phyloP scores from a whole-genome alignment of 2,113 vertebrate genomes.

The Petromus typicus region DNA sequence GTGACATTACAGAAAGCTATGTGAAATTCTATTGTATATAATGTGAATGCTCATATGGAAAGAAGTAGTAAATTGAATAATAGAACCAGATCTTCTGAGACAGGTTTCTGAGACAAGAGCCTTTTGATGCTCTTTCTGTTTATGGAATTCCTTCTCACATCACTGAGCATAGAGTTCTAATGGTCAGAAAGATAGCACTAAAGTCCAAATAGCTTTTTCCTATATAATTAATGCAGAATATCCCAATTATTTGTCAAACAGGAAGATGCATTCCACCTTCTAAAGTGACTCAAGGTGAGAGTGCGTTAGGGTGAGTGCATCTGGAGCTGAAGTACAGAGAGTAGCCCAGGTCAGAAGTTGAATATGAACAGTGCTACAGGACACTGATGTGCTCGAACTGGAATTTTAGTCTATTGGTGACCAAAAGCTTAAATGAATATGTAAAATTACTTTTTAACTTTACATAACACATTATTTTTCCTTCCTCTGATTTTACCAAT shows the following conservation, averaged over 20 bases:
- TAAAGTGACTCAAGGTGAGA: slow-evolving; percentile 53
- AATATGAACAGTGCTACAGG: neutral
- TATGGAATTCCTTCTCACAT: neutral
- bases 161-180: slow-evolving; percentile 46
- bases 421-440: neutral
- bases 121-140: neutral
- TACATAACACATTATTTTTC: neutral
- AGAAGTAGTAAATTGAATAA: neutral
- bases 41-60: neutral
- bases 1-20: neutral
- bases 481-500: neutral
- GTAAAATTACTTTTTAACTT: slow-evolving; percentile 44
- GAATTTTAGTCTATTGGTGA: slow-evolving; percentile 6
- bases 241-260: neutral
- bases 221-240: neutral
- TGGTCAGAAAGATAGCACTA: neutral
- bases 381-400: neutral
- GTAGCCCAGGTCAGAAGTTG: neutral
- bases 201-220: slow-evolving; percentile 37
- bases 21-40: neutral
- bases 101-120: neutral
- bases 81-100: neutral
- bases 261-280: slow-evolving; percentile 28
- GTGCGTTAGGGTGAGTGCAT: neutral
- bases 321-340: neutral